Evolutionary conservation across 2,888 invertebrate genomes (phyloP), one percentile per base, ranked within the genome.

Genomic region (Stenodema calcarata): DNA sequence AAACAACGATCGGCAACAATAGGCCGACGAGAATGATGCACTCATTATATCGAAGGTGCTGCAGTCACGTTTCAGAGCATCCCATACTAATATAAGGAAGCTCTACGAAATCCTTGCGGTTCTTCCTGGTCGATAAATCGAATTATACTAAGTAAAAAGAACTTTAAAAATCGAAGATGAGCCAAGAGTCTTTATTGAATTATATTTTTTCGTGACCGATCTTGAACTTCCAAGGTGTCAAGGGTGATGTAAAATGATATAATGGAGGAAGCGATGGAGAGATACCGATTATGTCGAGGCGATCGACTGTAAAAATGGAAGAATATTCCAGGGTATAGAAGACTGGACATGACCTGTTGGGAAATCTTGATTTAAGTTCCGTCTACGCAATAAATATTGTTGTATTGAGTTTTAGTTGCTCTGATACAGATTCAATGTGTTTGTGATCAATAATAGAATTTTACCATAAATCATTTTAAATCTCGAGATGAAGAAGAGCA

Each of bases 141-240:
- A 62, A 62, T 35, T 73, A 73, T 73, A 4, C 41, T 73, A 30
- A 35, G 7, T 73, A 73, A 41, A 73, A 73, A 73, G 35, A 30
- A 41, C 16, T 73, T 18, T 73, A 73, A 73, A 73, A 30, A n/a
- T 41, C 16, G 73, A 73, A 73, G 73, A 73, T 73, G 73, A 73
- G 73, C 73, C 35, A 14, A 54, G 11, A 18, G 73, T 16, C 73
- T 73, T 73, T 73, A 73, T 73, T 73, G 73, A 73, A 73, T 73
- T 73, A 73, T 73, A 73, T 73, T 73, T 73, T 62, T 73, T 35
- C 73, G 73, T 73, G 73, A 73, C 73, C 41, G 73, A 3, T 30
- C 73, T 73, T 73, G 73, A 73, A 73, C 73, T 35, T 73, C 35
- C 27, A 27, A 1, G 35, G 35, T 35, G 73, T 73, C 73, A 41